Base-by-base conservation (phyloP, 2,888 invertebrate species). In the Epicampocera succincta region DNA sequence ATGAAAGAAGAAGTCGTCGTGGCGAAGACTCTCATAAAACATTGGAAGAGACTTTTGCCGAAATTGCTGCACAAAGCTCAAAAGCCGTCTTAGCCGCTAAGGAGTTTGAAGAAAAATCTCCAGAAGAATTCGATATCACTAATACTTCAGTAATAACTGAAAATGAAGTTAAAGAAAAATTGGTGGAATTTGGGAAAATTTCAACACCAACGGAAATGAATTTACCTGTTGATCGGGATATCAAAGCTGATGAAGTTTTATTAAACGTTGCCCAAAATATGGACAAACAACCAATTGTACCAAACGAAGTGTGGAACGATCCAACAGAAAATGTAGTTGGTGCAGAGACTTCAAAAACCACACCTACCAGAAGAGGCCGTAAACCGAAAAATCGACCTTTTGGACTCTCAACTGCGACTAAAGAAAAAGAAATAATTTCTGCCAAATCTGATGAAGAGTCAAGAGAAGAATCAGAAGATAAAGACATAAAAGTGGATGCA, bases 1-100 rank as follows among this genome's bases (percentile, higher is more conserved):
- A 84, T 72, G 85, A 85, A 61, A 84, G 84, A 66, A 84, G 85
- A 11, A 72, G 78, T 48, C 82, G 83, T 54, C 80, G 84, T 17
- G 82, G 76, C 0, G 84, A 83, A 6, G 82, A 83, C 3, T 38
- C 65, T 13, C 80, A 84, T 56, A 85, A 85, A 82, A 85, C 85
- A 0, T 68, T 85, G 21, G 85, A 85, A 65, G 85, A 85, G 78
- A 85, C 85, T 1, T 85, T 85, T 83, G 85, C 85, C 6, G 85
- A 85, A 74, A 85, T 85, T 56, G 84, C 85, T 3, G 85, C 84
- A 12, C 75, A 84, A 60, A 85, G 85, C 48, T 84, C 84, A 3
- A 84, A 84, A 61, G 84, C 80, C 3, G 84, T 85, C 21, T 73
- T 85, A 60, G 84, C 80, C 13, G 76, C 79, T 13, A 78, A 84